Evolutionary conservation across 2,797 vertebrate species (phyloP).

Genomic region (Sphenodon punctatus): DNA sequence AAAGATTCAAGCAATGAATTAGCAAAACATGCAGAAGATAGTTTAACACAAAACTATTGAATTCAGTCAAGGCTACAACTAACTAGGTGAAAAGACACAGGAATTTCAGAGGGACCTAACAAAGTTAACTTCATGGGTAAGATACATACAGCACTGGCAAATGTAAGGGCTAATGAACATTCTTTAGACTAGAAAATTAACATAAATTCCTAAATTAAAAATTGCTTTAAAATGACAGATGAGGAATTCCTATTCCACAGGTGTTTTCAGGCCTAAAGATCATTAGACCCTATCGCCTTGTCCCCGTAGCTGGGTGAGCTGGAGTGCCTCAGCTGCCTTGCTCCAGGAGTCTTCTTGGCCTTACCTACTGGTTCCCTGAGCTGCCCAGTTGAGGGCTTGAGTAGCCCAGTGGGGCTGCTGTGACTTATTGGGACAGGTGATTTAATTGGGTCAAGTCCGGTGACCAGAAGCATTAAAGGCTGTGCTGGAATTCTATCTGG

Average conservation of each 20-base stretch:
- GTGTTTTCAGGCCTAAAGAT: conserved; percentile 28
- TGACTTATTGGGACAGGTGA: no score
- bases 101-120: not conserved
- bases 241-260: conserved; percentile 44
- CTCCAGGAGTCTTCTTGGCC: no score
- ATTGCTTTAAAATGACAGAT: not conserved
- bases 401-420: no score
- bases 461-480: no score
- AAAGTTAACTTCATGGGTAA: conserved; percentile 35
- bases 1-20: not conserved
- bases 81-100: conserved; percentile 7
- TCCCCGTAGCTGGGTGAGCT: no score
- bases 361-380: no score
- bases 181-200: not conserved
- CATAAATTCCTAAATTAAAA: not conserved
- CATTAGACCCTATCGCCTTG: conserved; percentile 2
- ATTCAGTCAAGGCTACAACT: conserved; percentile 53
- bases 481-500: no score
- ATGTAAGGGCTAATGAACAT: not conserved
- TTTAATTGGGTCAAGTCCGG: no score
- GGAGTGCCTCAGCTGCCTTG: no score
- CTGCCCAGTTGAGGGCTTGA: no score
- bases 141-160: not conserved
- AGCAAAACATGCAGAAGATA: conserved; percentile 38
- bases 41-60: conserved; percentile 3